Percentiles rank a stretch among this genome's conserved stretches.
Conservation (phyloP, 2,113 vertebrate species). For the Lamprologus callipterus region DNA sequence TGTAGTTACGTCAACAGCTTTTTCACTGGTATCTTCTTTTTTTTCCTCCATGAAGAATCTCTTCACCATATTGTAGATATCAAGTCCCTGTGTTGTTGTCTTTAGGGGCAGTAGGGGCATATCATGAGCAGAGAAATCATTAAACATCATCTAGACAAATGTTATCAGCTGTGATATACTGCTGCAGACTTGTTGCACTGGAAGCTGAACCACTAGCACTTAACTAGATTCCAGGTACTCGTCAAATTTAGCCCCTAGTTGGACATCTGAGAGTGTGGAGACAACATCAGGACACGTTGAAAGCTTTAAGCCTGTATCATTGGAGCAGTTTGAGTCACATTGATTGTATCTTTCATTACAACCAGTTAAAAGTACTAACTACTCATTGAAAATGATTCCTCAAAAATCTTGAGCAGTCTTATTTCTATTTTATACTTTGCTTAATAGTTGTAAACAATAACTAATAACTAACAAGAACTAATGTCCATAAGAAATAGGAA, state of each 20-base stretch:
- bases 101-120: neutral
- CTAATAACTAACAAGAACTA: neutral
- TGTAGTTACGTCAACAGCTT: neutral
- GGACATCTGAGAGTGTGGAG: neutral
- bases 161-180: neutral
- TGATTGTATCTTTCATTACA: neutral
- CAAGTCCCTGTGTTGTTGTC: neutral
- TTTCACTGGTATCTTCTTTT: neutral
- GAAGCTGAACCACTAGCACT: neutral
- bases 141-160: neutral
- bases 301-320: neutral
- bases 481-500: neutral
- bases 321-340: neutral
- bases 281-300: neutral
- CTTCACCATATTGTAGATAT: neutral
- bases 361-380: neutral
- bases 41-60: neutral
- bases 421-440: neutral
- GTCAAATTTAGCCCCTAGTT: neutral
- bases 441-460: neutral
- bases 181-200: neutral
- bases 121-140: neutral
- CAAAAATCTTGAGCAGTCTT: neutral
- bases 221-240: neutral
- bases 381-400: neutral